These are phyloP conservation scores for Bugulina stolonifera DNA, from an alignment of 2,888 invertebrate genomes.

Conservation along the genomic window DNA sequence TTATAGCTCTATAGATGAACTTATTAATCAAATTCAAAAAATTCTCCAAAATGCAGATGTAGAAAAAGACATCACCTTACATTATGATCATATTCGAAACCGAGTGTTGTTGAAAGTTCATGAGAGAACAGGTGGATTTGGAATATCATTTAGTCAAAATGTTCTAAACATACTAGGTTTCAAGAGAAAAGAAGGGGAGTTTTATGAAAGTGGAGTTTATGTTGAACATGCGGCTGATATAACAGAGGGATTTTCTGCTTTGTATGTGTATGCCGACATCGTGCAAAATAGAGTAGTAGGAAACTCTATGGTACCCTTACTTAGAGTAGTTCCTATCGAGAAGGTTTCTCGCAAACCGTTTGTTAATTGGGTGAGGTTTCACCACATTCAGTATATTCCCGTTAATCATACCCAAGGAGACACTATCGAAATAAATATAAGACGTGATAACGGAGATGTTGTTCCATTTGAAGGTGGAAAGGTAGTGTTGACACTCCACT, in stretches of 20 bases:
- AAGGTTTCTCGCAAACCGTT: background rate
- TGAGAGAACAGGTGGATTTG: background rate
- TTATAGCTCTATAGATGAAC: background rate
- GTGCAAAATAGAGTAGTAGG: background rate
- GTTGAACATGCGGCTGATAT: background rate
- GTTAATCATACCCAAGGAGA: background rate
- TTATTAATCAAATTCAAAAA: background rate
- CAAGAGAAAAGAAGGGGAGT: background rate
- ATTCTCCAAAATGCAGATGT: background rate
- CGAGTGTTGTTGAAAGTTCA: background rate
- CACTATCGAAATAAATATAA: background rate
- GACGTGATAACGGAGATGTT: background rate
- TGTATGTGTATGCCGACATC: background rate
- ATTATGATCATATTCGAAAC: background rate
- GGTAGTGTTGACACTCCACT: background rate
- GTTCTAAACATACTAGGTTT: background rate
- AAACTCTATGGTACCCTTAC: background rate
- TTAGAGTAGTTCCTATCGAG: background rate
- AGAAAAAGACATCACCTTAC: background rate
- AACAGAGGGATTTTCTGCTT: background rate
- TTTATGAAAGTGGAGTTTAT: background rate
- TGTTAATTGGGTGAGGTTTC: background rate
- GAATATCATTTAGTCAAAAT: background rate
- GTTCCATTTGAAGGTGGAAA: background rate
- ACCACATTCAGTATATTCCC: background rate